phyloP scores from a whole-genome alignment of 2,113 vertebrate genomes.

The Hypocryptadius cinnamomeus region DNA sequence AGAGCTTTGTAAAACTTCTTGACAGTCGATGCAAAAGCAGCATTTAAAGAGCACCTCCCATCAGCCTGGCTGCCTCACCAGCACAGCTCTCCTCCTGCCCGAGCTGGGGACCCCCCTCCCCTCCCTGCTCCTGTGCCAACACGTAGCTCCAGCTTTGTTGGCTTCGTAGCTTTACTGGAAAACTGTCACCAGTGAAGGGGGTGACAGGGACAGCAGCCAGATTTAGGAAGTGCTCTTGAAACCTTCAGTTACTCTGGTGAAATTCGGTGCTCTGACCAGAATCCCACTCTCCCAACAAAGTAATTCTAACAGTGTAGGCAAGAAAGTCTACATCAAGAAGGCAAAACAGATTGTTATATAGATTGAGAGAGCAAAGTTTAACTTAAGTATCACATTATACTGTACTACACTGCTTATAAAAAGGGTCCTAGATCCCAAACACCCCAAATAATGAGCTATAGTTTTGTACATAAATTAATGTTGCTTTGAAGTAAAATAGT shows the following conservation, averaged over 20 bases:
- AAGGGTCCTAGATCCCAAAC: conserved; percentile 20
- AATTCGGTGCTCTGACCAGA: neutral
- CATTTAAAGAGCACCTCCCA: neutral
- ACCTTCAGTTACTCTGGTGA: neutral
- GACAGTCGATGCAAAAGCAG: neutral
- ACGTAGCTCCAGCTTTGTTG: neutral
- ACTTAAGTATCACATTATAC: conserved; percentile 18
- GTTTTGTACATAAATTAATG: conserved; percentile 58
- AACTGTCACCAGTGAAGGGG: neutral
- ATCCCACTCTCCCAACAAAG: neutral
- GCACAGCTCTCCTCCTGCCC: neutral
- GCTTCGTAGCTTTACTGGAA: neutral
- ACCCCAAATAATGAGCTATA: conserved; percentile 26
- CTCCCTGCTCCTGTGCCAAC: neutral
- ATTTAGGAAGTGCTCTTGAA: neutral
- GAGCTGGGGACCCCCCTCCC: neutral
- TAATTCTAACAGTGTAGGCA: neutral
- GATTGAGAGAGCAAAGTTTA: conserved; percentile 25
- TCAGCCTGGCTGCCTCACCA: rapidly evolving
- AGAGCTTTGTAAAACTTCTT: neutral
- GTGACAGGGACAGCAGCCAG: neutral
- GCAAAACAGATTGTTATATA: conserved; percentile 8
- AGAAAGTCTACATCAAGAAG: neutral
- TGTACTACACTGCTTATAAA: conserved; percentile 44
- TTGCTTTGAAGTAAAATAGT: conserved; percentile 61